Percentiles rank a stretch among this genome's conserved stretches.
Evolutionary conservation across 1,140 invertebrate species (phyloP).

Genomic region (Ips nitidus): DNA sequence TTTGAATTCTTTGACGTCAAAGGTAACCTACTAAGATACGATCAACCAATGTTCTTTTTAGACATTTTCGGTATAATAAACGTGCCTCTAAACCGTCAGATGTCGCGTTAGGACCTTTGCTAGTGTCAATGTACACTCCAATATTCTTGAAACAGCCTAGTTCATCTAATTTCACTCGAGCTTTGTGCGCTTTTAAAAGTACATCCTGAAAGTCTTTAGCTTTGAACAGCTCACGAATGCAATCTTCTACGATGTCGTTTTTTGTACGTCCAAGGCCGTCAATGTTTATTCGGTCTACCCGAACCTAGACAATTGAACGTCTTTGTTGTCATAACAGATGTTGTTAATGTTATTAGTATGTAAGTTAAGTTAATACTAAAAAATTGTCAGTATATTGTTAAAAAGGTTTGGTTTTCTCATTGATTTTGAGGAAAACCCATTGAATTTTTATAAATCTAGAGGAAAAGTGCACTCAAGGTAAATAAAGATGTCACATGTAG

Average conservation of each 20-base stretch:
- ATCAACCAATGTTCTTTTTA: not conserved
- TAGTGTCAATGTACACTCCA: constrained; percentile 81
- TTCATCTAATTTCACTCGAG: constrained; percentile 68
- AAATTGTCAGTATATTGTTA: too few species aligned
- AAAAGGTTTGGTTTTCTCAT: too few species aligned
- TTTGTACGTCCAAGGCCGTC: constrained; percentile 81
- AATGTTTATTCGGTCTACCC: constrained; percentile 77
- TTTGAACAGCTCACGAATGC: constrained; percentile 71
- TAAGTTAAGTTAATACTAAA: too few species aligned
- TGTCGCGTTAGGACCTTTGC: constrained; percentile 66
- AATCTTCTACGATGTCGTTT: constrained; percentile 76
- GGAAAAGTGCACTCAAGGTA: too few species aligned
- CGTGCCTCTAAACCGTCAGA: constrained; percentile 76
- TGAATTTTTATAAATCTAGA: too few species aligned
- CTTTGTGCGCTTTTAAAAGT: constrained; percentile 62
- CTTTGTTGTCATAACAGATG: not conserved
- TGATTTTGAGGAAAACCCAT: too few species aligned
- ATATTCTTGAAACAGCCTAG: constrained; percentile 84
- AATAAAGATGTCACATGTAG: too few species aligned
- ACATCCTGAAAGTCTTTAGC: constrained; percentile 68
- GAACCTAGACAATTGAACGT: constrained; percentile 57
- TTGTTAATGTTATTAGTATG: not conserved
- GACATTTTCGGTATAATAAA: not conserved
- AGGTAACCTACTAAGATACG: constrained; percentile 66
- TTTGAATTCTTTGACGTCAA: constrained; percentile 75